Conservation (phyloP, 2,797 vertebrate genomes). For the Sphenodon punctatus region DNA sequence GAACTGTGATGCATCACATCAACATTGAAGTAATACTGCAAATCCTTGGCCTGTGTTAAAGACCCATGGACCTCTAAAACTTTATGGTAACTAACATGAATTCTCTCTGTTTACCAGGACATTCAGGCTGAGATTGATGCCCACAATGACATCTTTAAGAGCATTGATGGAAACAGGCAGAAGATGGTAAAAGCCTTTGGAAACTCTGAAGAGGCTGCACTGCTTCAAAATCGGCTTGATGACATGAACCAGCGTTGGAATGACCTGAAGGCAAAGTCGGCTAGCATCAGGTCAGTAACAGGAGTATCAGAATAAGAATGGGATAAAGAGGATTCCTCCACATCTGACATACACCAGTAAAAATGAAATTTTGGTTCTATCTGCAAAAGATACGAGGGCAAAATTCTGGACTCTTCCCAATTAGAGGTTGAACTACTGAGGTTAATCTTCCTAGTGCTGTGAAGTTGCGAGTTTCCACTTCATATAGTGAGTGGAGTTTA, state of each 20-base stretch:
- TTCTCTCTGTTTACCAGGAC: constrained; percentile 80
- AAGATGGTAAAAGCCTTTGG: constrained; percentile 97
- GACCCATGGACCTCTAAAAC: too few species aligned
- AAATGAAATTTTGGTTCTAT: not conserved
- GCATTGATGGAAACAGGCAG: constrained; percentile 92
- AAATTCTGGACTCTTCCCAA: not conserved
- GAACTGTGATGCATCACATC: too few species aligned
- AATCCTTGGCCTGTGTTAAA: too few species aligned
- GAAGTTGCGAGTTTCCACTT: rapidly evolving
- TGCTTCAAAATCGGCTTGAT: constrained; percentile 94
- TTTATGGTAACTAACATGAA: too few species aligned
- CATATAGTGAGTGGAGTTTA: too few species aligned
- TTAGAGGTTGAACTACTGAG: not conserved
- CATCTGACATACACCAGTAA: not conserved
- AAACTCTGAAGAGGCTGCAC: constrained; percentile 90
- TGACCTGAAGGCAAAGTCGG: constrained; percentile 92
- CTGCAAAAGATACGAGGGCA: not conserved
- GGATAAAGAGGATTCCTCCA: not conserved
- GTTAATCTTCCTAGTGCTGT: not conserved
- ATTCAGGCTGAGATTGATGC: constrained; percentile 98
- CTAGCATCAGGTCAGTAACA: constrained; percentile 87
- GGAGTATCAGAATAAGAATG: not conserved
- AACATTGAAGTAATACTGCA: too few species aligned
- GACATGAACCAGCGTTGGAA: constrained; percentile 99
- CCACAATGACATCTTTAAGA: constrained; percentile 98